A percentile compares a stretch with the other conserved stretches of the same genome.
Conservation (phyloP, 30 jellyfish, hydroid and myxozoan genomes). For the Aurelia aurita region DNA sequence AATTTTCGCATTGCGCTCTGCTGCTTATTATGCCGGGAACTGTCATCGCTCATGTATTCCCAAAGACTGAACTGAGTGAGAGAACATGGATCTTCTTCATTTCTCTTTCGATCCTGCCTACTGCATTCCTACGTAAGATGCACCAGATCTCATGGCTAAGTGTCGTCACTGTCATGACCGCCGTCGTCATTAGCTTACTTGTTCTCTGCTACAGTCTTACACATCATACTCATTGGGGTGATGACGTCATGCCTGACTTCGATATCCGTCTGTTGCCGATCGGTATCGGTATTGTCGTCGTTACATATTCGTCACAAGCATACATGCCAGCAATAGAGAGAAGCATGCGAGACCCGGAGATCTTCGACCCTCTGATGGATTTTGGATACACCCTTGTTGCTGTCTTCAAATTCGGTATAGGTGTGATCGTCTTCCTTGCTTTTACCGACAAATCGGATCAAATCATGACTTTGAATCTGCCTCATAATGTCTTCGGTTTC, state of each 20-base stretch:
- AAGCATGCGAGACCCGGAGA: slow-evolving; percentile 96
- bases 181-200: slow-evolving; percentile 76
- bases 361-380: slow-evolving; percentile 94
- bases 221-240: slow-evolving; percentile 93
- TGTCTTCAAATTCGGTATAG: slow-evolving; percentile 92
- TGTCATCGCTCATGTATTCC: slow-evolving; percentile 91
- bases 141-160: slow-evolving; percentile 94
- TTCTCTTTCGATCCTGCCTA: slow-evolving; percentile 84
- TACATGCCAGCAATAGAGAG: slow-evolving; percentile 97
- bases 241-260: slow-evolving; percentile 91
- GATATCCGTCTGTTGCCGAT: slow-evolving; percentile 89
- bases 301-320: slow-evolving; percentile 95
- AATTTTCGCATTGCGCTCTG: slow-evolving; percentile 92
- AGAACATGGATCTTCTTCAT: slow-evolving; percentile 88
- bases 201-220: slow-evolving; percentile 94
- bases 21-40: slow-evolving; percentile 97
- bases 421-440: slow-evolving; percentile 92
- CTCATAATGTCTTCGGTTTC: slow-evolving; percentile 75
- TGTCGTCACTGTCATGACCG: slow-evolving; percentile 86
- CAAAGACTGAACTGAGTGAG: slow-evolving; percentile 85
- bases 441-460: slow-evolving; percentile 91
- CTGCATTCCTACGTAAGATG: slow-evolving; percentile 89
- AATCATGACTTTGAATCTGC: slow-evolving; percentile 91
- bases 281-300: slow-evolving; percentile 93
- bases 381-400: slow-evolving; percentile 93